A percentile compares a stretch with the other conserved stretches of the same genome.
These are phyloP conservation scores for Corbicula japonica DNA, from an alignment of 2,888 invertebrate genomes.

Conservation along the genomic window DNA sequence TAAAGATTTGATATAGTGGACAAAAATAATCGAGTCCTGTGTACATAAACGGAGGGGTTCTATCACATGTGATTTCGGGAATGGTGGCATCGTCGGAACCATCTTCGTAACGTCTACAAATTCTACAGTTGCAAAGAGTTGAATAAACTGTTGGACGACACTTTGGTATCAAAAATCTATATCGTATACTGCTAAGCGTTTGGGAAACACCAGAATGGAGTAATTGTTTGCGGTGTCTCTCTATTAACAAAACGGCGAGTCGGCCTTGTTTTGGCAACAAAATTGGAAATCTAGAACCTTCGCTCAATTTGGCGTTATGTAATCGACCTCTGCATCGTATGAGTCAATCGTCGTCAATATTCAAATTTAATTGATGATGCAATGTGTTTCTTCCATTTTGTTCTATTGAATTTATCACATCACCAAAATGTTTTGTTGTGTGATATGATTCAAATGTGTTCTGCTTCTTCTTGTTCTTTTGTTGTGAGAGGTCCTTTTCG, in stretches of 20 bases:
- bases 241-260: not conserved
- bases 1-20: constrained; percentile 31
- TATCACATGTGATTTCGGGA: constrained; percentile 38
- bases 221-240: not conserved
- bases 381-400: constrained; percentile 2
- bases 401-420: constrained; percentile 1
- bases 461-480: constrained; percentile 21
- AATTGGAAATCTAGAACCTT: constrained; percentile 24
- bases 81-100: constrained; percentile 40
- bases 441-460: constrained; percentile 16
- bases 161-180: constrained; percentile 30
- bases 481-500: not conserved
- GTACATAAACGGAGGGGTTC: constrained; percentile 30
- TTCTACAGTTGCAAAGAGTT: constrained; percentile 18
- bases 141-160: constrained; percentile 24
- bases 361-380: constrained; percentile 25
- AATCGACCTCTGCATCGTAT: constrained; percentile 23
- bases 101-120: constrained; percentile 33
- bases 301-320: constrained; percentile 26
- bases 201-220: constrained; percentile 39
- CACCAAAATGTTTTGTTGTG: constrained; percentile 15
- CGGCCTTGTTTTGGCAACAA: constrained; percentile 18
- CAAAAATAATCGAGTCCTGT: constrained; percentile 49
- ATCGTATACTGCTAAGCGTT: not conserved
- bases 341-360: constrained; percentile 5